A percentile compares a stretch with the other conserved stretches of the same genome.
These are phyloP conservation scores for Prochilodus magdalenae DNA, from an alignment of 2,113 vertebrate species.

Conservation along the genomic window DNA sequence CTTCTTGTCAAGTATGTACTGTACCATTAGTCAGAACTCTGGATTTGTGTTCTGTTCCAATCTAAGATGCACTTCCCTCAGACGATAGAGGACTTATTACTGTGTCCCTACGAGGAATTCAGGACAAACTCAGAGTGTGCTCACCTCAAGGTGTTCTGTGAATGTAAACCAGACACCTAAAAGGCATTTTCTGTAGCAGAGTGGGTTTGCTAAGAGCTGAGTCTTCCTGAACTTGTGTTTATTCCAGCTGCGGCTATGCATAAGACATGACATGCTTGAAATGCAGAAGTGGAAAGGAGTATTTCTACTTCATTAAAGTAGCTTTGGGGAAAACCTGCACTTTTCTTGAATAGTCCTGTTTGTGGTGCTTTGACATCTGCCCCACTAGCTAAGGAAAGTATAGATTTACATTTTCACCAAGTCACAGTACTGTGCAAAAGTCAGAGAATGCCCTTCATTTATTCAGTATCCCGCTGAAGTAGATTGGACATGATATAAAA, in stretches of 20 bases:
- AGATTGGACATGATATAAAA: too few species aligned
- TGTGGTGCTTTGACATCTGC: neutral
- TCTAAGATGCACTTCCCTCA: neutral
- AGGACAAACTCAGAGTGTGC: neutral
- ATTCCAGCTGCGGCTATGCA: neutral
- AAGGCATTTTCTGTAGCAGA: slow-evolving; percentile 47
- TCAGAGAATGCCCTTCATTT: too few species aligned
- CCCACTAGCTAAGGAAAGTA: neutral
- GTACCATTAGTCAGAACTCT: neutral
- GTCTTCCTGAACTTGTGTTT: neutral
- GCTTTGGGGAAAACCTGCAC: neutral
- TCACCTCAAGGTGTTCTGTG: slow-evolving; percentile 17
- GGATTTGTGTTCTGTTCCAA: slow-evolving; percentile 4
- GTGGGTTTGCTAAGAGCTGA: neutral
- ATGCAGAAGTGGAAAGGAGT: neutral
- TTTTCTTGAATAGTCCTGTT: too few species aligned
- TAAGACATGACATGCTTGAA: slow-evolving; percentile 12
- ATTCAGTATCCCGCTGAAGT: too few species aligned
- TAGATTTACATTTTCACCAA: too few species aligned
- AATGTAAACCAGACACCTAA: slow-evolving; percentile 27
- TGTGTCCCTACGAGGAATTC: neutral
- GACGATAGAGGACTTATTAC: neutral
- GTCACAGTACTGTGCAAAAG: too few species aligned
- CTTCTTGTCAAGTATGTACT: neutral
- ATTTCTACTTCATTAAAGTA: neutral